Base-by-base conservation (phyloP, 30 jellyfish, hydroid and myxozoan species). In the Nemopilema nomurai region DNA sequence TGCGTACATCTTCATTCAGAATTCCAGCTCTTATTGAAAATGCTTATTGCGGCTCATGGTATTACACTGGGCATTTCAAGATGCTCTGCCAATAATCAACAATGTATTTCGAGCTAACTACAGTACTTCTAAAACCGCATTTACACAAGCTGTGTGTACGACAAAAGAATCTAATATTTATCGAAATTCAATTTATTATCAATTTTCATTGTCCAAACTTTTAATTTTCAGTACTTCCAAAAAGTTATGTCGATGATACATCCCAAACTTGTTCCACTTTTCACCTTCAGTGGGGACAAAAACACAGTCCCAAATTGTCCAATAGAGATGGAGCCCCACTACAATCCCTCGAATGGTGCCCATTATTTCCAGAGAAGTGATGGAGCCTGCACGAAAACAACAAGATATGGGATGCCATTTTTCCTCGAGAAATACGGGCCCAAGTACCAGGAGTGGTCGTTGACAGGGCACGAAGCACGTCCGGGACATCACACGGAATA, bases 241-340 rank as follows among this genome's bases (percentile, higher is more conserved):
- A 49, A 74, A 16, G 79, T 94, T 41, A 72, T 94, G 95, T 69
- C 99, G 29, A 25, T 28, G 79, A 84, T 94, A 31, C 77, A 89
- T 69, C 97, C 97, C 7, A 80, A 81, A 57, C 68, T 94, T 51
- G 41, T 71, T 28, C 62, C 77, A 30, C 76, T 74, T 30, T 94
- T 94, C 62, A 88, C 89, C 69, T 89, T 89, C 62, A 94, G 90
- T 74, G 99, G 99, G 8, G 94, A 84, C 30, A 80, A 29, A 82
- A 89, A 89, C 90, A 90, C 99, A 0, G 97, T 89, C 18, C 99
- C 99, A 29, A 89, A 89, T 69, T 94, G 99, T 70, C 99, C 99
- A 20, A 85, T 94, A 18, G 81, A 67, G 86, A 94, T 94, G 96
- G 70, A 62, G 66, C 96, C 96, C 16, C 99, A 94, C 67, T 89